Evolutionary conservation across 2,113 vertebrate species (phyloP).

Genomic region (Calypte anna): DNA sequence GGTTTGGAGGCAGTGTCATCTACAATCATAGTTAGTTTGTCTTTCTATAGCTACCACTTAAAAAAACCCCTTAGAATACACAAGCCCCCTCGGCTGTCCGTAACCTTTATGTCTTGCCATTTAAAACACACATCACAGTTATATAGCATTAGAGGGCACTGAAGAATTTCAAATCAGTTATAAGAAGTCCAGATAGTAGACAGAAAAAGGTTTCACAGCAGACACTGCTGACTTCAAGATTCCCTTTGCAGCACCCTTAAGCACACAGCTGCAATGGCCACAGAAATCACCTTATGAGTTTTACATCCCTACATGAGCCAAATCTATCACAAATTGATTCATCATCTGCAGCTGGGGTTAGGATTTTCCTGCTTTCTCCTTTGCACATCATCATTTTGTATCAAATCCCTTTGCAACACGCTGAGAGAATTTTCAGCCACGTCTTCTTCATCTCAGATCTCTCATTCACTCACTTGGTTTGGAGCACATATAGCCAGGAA

Average conservation of each 20-base stretch:
- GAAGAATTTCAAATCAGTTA: conserved; percentile 49
- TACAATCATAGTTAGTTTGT: background rate
- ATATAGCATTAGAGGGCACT: background rate
- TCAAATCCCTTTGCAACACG: background rate
- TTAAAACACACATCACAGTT: conserved; percentile 22
- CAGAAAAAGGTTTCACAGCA: conserved; percentile 44
- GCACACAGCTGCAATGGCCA: background rate
- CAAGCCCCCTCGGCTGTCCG: conserved; percentile 17
- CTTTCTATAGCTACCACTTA: background rate
- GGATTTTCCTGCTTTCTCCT: background rate
- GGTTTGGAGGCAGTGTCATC: background rate
- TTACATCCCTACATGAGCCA: background rate
- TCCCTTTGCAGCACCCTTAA: background rate
- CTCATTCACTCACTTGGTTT: background rate
- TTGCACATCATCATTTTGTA: background rate
- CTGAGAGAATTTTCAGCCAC: background rate
- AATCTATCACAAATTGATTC: background rate
- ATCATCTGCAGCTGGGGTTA: background rate
- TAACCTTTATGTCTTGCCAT: conserved; percentile 55
- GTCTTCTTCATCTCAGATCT: background rate
- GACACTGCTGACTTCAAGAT: background rate
- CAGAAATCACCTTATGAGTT: background rate
- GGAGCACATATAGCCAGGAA: background rate
- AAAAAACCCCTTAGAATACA: background rate
- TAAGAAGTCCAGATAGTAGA: conserved; percentile 36